Conservation (phyloP, 2,797 vertebrate species). For the Melanotaenia boesemani region DNA sequence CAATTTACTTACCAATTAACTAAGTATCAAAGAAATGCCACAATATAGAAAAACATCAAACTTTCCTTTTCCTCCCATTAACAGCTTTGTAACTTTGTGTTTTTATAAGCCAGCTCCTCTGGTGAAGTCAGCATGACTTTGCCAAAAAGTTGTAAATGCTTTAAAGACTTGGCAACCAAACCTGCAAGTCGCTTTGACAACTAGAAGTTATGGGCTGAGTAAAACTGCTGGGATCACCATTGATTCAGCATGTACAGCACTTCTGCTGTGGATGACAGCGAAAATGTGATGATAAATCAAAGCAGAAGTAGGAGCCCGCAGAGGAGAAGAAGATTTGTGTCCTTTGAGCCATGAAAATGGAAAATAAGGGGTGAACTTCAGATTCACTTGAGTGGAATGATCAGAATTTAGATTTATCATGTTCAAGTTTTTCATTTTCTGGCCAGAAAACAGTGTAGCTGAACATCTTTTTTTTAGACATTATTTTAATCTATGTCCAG, state of each 20-base stretch:
- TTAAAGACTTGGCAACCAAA: slow-evolving; percentile 57
- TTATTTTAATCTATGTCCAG: no score
- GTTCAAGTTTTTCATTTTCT: background rate
- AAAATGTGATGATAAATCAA: slow-evolving; percentile 69
- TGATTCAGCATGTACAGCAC: slow-evolving; percentile 59
- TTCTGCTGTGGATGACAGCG: slow-evolving; percentile 40
- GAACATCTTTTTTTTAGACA: no score
- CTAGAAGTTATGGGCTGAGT: slow-evolving; percentile 57
- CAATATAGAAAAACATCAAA: slow-evolving; percentile 10
- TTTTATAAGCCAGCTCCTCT: slow-evolving; percentile 24
- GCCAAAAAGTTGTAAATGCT: slow-evolving; percentile 51
- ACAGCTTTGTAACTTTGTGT: background rate
- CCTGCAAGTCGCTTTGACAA: slow-evolving; percentile 19
- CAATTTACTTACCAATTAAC: background rate
- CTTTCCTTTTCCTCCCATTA: slow-evolving; percentile 7
- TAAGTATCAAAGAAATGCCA: slow-evolving; percentile 7
- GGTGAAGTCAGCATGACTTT: slow-evolving; percentile 65
- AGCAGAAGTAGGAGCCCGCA: slow-evolving; percentile 24
- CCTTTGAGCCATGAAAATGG: slow-evolving; percentile 3
- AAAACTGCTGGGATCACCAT: slow-evolving; percentile 68
- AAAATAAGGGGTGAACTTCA: slow-evolving; percentile 10
- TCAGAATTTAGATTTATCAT: background rate
- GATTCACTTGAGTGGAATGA: background rate
- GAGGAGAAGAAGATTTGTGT: slow-evolving; percentile 55
- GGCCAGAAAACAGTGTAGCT: background rate